Percentiles rank a stretch among this genome's conserved stretches.
Conservation (phyloP, 1,140 invertebrate genomes). For the Carcinoscorpius rotundicauda region DNA sequence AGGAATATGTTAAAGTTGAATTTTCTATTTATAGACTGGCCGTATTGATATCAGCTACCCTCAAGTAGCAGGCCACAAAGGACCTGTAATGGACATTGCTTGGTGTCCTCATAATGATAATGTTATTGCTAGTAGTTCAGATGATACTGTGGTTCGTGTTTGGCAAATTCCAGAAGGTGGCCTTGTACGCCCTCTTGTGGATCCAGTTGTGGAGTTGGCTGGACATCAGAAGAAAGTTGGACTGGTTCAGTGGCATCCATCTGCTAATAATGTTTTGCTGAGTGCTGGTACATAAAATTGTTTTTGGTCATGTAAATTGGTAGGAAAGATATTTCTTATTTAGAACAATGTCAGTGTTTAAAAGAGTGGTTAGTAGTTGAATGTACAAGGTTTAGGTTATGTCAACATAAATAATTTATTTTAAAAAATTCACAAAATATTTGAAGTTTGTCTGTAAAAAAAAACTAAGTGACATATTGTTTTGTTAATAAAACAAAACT, state of each 20-base stretch:
- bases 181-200: conserved; percentile 58
- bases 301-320: too few relatives aligned
- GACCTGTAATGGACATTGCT: conserved; percentile 92
- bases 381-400: too few relatives aligned
- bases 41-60: conserved; percentile 86
- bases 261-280: conserved; percentile 86
- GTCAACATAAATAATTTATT: too few relatives aligned
- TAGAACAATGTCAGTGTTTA: too few relatives aligned
- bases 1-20: too few relatives aligned
- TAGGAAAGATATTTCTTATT: too few relatives aligned
- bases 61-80: conserved; percentile 93
- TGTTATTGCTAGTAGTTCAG: conserved; percentile 94
- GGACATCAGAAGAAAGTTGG: conserved; percentile 91
- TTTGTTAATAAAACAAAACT: too few relatives aligned
- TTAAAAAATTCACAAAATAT: too few relatives aligned
- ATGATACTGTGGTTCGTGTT: conserved; percentile 95
- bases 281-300: conserved; percentile 54
- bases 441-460: too few relatives aligned
- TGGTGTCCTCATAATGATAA: conserved; percentile 99
- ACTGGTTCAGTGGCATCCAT: conserved; percentile 91
- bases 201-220: conserved; percentile 86
- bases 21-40: conserved; percentile 63
- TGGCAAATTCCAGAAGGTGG: conserved; percentile 97
- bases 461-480: too few relatives aligned
- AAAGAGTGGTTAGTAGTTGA: too few relatives aligned